A percentile compares a stretch with the other conserved stretches of the same genome.
These are phyloP conservation scores for Platygyra sinensis DNA, from an alignment of 64 coral and sea anemone species.

Conservation along the genomic window DNA sequence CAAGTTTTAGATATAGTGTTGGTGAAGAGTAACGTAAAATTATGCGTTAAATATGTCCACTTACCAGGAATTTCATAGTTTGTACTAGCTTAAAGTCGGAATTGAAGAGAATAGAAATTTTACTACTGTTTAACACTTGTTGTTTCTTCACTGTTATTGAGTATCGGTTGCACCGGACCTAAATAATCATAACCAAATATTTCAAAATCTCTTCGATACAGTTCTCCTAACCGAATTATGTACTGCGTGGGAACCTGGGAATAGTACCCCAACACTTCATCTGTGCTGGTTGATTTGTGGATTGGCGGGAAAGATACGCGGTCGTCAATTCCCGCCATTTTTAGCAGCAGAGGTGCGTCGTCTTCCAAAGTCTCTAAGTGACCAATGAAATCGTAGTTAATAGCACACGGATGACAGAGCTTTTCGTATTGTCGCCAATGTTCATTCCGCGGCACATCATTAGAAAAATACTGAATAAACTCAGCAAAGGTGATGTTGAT, in stretches of 20 bases:
- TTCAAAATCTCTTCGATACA: slow-evolving; percentile 6
- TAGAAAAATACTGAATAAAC: too few relatives aligned
- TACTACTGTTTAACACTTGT: too few relatives aligned
- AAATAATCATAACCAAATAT: slow-evolving; percentile 12
- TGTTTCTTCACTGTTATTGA: too few relatives aligned
- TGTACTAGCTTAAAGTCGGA: too few relatives aligned
- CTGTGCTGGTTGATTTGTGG: background rate
- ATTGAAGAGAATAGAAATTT: too few relatives aligned
- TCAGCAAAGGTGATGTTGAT: too few relatives aligned
- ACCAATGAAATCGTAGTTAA: slow-evolving; percentile 7
- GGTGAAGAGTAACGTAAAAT: too few relatives aligned
- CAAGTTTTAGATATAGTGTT: too few relatives aligned
- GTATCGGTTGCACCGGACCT: background rate
- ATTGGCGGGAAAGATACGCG: background rate
- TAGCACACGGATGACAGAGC: background rate
- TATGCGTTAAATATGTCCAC: too few relatives aligned
- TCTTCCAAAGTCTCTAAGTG: slow-evolving; percentile 1
- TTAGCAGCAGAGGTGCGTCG: background rate
- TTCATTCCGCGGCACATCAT: too few relatives aligned
- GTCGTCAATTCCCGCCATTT: background rate
- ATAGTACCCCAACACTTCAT: background rate
- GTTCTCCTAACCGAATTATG: background rate
- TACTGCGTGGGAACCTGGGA: background rate
- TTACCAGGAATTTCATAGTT: too few relatives aligned
- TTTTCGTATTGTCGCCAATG: slow-evolving; percentile 18